These are phyloP conservation scores for Rhea americana DNA, from an alignment of 2,113 vertebrate species.

Conservation along the genomic window DNA sequence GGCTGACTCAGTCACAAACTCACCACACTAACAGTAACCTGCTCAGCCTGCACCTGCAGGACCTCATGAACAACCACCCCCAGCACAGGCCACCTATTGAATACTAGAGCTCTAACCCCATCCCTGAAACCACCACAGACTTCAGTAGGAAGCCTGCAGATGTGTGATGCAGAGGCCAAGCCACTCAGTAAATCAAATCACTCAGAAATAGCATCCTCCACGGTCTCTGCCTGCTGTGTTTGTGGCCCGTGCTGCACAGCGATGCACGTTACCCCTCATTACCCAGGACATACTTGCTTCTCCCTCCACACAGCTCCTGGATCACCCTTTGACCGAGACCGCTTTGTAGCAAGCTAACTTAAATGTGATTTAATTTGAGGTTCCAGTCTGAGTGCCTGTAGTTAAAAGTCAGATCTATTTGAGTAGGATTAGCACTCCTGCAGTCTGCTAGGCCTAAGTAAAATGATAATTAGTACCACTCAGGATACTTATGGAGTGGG, in stretches of 20 bases:
- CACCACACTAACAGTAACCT: background rate
- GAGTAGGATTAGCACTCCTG: constrained; percentile 19
- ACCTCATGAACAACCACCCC: background rate
- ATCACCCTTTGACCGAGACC: background rate
- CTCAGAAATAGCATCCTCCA: background rate
- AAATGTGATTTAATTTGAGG: background rate
- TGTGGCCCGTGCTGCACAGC: background rate
- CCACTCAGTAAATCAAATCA: background rate
- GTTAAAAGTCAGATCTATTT: constrained; percentile 16
- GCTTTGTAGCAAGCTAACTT: background rate
- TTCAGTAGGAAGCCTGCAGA: background rate
- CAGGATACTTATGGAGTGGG: background rate
- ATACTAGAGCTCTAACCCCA: background rate
- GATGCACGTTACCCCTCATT: fast-evolving
- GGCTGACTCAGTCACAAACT: background rate
- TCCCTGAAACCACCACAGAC: background rate
- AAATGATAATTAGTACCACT: constrained; percentile 36
- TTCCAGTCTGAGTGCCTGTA: background rate
- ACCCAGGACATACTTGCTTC: background rate
- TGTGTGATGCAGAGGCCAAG: no score
- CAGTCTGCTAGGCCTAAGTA: constrained; percentile 48
- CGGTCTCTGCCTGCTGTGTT: fast-evolving
- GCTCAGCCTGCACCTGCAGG: background rate
- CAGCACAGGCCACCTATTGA: fast-evolving
- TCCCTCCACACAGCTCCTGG: fast-evolving